A percentile compares a stretch with the other conserved stretches of the same genome.
Conservation (phyloP, 2,888 invertebrate genomes). For the Taphrorychus bicolor region DNA sequence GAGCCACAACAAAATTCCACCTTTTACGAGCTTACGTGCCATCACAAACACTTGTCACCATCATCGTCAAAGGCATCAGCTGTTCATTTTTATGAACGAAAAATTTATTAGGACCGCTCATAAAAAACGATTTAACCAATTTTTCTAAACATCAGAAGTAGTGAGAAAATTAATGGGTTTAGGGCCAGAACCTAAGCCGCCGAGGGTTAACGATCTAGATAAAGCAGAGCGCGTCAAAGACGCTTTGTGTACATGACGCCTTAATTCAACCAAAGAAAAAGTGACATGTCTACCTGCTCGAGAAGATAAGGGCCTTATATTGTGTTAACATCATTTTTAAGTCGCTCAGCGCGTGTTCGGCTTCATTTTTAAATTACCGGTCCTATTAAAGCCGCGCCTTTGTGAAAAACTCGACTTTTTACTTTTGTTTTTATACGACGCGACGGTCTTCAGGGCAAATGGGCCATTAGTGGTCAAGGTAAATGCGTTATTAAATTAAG, state of each 20-base stretch:
- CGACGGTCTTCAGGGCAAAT: slow-evolving; percentile 1
- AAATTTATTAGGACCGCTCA: background rate
- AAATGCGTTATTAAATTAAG: background rate
- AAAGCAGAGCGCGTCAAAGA: slow-evolving; percentile 18
- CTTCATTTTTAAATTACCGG: slow-evolving; percentile 41
- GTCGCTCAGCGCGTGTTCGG: slow-evolving; percentile 36
- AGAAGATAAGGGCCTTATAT: slow-evolving; percentile 39
- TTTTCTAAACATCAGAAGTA: background rate
- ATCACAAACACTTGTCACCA: background rate
- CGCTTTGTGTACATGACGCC: slow-evolving; percentile 35
- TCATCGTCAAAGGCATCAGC: background rate
- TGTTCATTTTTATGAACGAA: background rate
- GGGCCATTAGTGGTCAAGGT: slow-evolving; percentile 7
- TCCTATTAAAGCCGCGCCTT: slow-evolving; percentile 24
- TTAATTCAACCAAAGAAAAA: slow-evolving; percentile 33
- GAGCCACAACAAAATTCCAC: background rate
- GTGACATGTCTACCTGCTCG: slow-evolving; percentile 41
- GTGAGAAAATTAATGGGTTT: background rate
- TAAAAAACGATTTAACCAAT: background rate
- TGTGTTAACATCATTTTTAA: slow-evolving; percentile 41
- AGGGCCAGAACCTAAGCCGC: slow-evolving; percentile 1
- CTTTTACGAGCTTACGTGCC: background rate
- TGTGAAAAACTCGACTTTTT: slow-evolving; percentile 23
- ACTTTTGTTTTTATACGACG: slow-evolving; percentile 12
- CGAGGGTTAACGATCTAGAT: slow-evolving; percentile 32